phyloP scores from a whole-genome alignment of 2,797 vertebrate species.

The Bradypus variegatus region DNA sequence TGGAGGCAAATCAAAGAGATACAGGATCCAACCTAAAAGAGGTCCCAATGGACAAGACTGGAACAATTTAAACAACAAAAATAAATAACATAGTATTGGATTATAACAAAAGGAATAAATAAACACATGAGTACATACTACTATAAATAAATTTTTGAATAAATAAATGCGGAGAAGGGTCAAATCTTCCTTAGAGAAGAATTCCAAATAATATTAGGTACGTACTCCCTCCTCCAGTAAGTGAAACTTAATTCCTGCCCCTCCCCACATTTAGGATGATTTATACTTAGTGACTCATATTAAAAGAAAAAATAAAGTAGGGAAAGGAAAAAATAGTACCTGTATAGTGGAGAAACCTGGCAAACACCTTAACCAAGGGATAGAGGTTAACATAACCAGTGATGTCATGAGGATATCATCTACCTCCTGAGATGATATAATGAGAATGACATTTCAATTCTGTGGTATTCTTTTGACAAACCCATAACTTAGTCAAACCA shows the following conservation, averaged over 20 bases:
- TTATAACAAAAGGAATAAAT: constrained; percentile 21
- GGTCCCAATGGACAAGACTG: not conserved
- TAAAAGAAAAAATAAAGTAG: not conserved
- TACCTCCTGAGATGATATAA: not conserved
- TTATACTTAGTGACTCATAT: not conserved
- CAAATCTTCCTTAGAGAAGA: not conserved
- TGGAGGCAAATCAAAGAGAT: not conserved
- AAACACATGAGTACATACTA: not conserved
- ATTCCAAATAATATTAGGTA: not conserved
- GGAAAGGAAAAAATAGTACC: not conserved
- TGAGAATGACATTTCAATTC: not conserved
- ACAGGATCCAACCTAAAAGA: not conserved
- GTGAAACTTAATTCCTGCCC: not conserved
- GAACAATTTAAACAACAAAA: constrained; percentile 13
- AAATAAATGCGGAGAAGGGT: not conserved
- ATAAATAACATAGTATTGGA: not conserved
- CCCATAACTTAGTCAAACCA: not conserved
- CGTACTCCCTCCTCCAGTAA: not conserved
- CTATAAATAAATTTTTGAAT: not conserved
- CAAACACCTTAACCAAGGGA: not conserved
- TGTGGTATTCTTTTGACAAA: not conserved
- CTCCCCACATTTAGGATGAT: not conserved
- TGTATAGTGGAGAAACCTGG: not conserved
- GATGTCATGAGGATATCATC: not conserved
- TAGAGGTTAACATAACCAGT: not conserved